Evolutionary conservation across 1,140 invertebrate species (phyloP), one percentile per base, ranked within the genome.

Genomic region (Pemphigus obesinymphae): DNA sequence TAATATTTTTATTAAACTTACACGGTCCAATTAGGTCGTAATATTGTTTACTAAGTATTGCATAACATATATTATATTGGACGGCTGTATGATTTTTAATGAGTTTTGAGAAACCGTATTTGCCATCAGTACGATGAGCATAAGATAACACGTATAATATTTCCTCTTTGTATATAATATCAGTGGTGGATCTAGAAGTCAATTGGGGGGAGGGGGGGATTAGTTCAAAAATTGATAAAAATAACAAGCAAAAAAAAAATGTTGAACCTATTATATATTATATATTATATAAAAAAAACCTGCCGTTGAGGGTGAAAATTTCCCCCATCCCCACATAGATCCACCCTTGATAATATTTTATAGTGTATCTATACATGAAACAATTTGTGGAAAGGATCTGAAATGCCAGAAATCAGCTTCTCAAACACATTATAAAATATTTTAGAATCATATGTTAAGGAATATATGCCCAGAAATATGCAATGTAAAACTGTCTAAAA

Each of bases 51-150:
- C 34, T 73, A 31, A 45, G 43, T 34, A 73, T 50, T 48, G 70
- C 26, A 31, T 50, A 73, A 48, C 17, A 20, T 48, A 20, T 61
- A 61, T 58, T 20, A 68, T 43, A 63, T 40, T 80, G 76, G 76
- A 80, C 76, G 76, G 76, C 76, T 63, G n/a, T 63, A 45, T 61
- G 76, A 80, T 50, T 40, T 61, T 40, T 40, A 53, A 78, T 55
- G 40, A 50, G 37, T 43, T 23, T 76, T 13, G 31, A 58, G 20
- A 76, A 76, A 34, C 73, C 20, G 29, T 55, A 31, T 76, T 37
- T 26, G 31, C 11, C 40, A 23, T 11, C 10, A 23, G 11, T 40
- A 53, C 37, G n/a, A 34, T 7, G 10, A 11, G 11, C n/a, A 68
- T 11, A 13, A 23, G 5, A 13, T n/a, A 11, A 7, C 2, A n/a